Evolutionary conservation across 2,113 vertebrate genomes (phyloP), one percentile per base, ranked within the genome.

Genomic region (Tachuris rubrigastra): DNA sequence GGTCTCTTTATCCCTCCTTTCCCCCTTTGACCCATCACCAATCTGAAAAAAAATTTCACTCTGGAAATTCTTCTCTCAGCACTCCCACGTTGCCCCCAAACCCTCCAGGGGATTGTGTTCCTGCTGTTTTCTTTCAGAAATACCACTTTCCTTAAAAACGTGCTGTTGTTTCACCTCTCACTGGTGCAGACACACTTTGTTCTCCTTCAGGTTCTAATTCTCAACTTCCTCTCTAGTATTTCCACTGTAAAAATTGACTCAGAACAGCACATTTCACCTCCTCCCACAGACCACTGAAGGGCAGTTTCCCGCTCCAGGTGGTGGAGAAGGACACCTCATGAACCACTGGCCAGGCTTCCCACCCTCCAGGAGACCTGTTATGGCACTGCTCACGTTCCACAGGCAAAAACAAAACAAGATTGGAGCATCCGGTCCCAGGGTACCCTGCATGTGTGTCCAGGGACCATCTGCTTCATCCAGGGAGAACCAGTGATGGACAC

Each of bases 191-290:
- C 81, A 78, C 39, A 28, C 56, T 89, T 50, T 75, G 31, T 63
- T 91, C 52, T 73, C 41, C 49, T 78, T 85, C 69, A 37, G 21
- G 56, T 94, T 91, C 93, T 93, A 93, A 91, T 87, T 94, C 74
- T 87, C 37, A 81, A 78, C 68, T 84, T 86, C 37, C 25, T 69
- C n/a, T 53, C 31, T 23, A n/a, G 25, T 58, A 55, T 42, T 75
- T 89, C 27, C 33, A 35, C 59, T 69, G 52, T 58, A 86, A 89
- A 92, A 86, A 84, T 4, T 50, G 11, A 37, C 35, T 73, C n/a
- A 73, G 39, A 80, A 46, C 5, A 83, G 14, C 35, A 81, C 30
- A 31, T 85, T 78, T 85, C 41, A n/a, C 18, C 24, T 75, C 27
- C 10, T 85, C 33, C 44, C 78, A 33, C 28, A n/a, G 24, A 41